Base-by-base conservation (phyloP, 2,888 invertebrate genomes). In the Drosophila koepferae region DNA sequence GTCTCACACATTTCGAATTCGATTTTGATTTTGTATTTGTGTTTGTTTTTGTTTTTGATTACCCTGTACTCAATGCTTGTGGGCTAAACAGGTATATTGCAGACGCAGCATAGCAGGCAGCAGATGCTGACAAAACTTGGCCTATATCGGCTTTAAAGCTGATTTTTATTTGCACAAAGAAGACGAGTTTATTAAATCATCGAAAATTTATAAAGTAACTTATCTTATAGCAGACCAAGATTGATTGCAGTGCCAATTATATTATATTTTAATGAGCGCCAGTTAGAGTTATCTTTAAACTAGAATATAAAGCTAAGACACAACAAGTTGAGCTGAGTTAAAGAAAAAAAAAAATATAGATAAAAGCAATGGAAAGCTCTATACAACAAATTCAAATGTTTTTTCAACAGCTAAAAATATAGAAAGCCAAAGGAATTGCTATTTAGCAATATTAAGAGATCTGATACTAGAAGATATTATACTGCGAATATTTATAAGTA, bases 1-100 rank as follows among this genome's bases (percentile, higher is more conserved):
- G 48, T n/a, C 36, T 63, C 46, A 36, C 54, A 54, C 55, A 58
- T 68, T 69, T 69, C 28, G 56, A 44, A 62, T 71, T 70, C 53
- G 38, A 54, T 65, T 71, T 69, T 56, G 23, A 53, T 64, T 46
- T n/a, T 56, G 18, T 63, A 56, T 41, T 44, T 7, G 40, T 20
- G 2, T 20, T 20, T 56, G 23, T 46, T 64, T 41, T 18, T 56
- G 23, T 55, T 63, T 60, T 38, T 49, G 72, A 69, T 75, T 60
- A 49, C 60, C 49, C 49, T 49, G 40, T 16, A 49, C 18, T 3
- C 31, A 16, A 1, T 28, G 49, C 7, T 40, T 18, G 38, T 60
- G 60, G 40, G 34, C 58, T 58, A 18, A 40, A 16, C n/a, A 49
- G 40, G 40, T 49, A 49, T 49, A 38, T n/a, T 41, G 56, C 55